Percentiles rank a stretch among this genome's conserved stretches.
phyloP scores from a whole-genome alignment of 2,797 vertebrate genomes.

The Spheniscus humboldti region DNA sequence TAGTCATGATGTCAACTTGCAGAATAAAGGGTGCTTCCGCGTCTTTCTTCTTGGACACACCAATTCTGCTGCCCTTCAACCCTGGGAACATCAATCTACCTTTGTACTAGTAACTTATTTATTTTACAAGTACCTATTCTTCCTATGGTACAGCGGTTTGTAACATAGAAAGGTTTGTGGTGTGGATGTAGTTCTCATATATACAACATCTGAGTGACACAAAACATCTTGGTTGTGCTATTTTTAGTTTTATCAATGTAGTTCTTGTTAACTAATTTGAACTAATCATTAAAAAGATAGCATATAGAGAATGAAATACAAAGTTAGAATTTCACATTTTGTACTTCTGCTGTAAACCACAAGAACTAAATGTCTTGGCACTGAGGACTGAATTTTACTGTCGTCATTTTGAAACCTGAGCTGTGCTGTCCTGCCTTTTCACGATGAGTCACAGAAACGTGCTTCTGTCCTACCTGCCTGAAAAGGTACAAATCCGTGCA shows the following conservation, averaged over 20 bases:
- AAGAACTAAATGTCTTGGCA: background rate
- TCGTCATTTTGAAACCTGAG: background rate
- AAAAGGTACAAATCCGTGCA: background rate
- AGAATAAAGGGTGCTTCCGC: background rate
- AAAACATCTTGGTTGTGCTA: background rate
- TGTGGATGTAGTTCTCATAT: rapidly evolving
- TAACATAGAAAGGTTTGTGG: background rate
- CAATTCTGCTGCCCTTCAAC: background rate
- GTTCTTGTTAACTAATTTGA: background rate
- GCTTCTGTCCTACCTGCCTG: background rate
- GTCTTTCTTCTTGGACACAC: background rate
- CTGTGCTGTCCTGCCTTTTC: background rate
- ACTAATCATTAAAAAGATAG: background rate
- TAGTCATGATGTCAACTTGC: background rate
- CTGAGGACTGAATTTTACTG: background rate
- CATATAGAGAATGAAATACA: background rate
- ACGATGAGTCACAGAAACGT: background rate
- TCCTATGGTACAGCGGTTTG: rapidly evolving
- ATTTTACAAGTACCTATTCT: background rate
- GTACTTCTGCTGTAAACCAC: background rate
- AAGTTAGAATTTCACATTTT: background rate
- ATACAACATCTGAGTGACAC: background rate
- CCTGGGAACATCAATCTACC: background rate
- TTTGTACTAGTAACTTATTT: background rate
- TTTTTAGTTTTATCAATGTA: background rate